A percentile compares a stretch with the other conserved stretches of the same genome.
Conservation (phyloP, 2,888 invertebrate genomes). For the Tribolium freemani region DNA sequence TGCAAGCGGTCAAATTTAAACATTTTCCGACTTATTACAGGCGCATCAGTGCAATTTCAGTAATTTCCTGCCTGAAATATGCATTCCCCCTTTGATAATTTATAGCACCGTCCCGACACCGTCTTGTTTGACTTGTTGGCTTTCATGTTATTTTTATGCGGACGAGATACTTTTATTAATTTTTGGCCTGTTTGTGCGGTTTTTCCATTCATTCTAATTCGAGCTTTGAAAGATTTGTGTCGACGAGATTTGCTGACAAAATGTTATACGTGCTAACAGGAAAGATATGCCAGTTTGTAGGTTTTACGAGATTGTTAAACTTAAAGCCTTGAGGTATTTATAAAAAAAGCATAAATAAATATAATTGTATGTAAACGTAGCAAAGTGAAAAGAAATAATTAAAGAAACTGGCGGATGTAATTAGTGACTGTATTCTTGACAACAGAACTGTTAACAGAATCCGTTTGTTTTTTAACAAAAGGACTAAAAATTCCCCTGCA, state of each 20-base stretch:
- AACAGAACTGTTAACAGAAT: background rate
- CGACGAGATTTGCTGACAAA: background rate
- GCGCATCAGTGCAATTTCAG: conserved; percentile 2
- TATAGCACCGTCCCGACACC: background rate
- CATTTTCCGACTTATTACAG: conserved; percentile 6
- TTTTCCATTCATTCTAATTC: conserved; percentile 12
- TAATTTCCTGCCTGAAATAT: conserved; percentile 8
- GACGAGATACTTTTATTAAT: conserved; percentile 17
- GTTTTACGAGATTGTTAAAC: conserved; percentile 6
- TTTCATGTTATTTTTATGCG: conserved; percentile 33
- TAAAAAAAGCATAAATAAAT: background rate
- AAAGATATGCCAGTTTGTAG: background rate
- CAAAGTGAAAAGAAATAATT: background rate
- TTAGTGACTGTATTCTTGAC: background rate
- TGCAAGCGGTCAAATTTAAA: background rate
- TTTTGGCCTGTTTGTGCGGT: background rate
- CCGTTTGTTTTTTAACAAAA: background rate
- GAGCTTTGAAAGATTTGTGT: conserved; percentile 12
- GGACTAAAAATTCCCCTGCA: background rate
- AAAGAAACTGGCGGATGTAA: background rate
- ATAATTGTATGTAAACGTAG: background rate
- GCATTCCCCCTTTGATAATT: background rate
- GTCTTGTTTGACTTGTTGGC: conserved; percentile 22
- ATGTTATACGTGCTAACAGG: background rate
- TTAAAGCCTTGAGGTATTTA: background rate